Evolutionary conservation across 2,113 vertebrate species (phyloP), one percentile per base, ranked within the genome.

Genomic region (Tiliqua scincoides): DNA sequence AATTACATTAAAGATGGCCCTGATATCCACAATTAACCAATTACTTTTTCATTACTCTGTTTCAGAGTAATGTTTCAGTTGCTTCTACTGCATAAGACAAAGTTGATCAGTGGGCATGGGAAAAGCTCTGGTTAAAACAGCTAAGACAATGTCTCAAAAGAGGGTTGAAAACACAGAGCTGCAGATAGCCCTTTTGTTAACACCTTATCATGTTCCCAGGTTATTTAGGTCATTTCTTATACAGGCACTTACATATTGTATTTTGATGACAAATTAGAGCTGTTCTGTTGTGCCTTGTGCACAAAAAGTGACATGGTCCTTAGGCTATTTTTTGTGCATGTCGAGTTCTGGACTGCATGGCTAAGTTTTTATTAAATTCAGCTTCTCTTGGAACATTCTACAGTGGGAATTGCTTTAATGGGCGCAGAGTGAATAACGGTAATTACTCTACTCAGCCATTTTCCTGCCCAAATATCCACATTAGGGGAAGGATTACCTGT

Each of bases 221-320:
- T 48, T 27, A 83, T 68, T 83, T 70, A 72, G 20, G 48, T 14
- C 65, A 80, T 75, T 80, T 78, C 54, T 9, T 77, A 68, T 32
- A 61, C 2, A 25, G n/a, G 35, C 20, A 43, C 35, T 68, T 59
- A 48, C 59, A 21, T 82, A 82, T 82, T 86, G 37, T 62, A 81
- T 82, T 68, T 82, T 59, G 48, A 82, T 87, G 85, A 82, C 71
- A 87, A 82, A 59, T 76, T 61, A 70, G 72, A 79, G 43, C 27
- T 71, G 2, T 68, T 72, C 48, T 61, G 25, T 17, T 71, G 52
- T 79, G 30, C 17, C 23, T 40, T 75, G 17, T 21, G 57, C 59
- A 6, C 32, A 82, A 59, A 75, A 61, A 35, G 25, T 27, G 32
- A 59, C 25, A 4, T 27, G 67, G 18, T 79, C 75, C 48, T 57